Evolutionary conservation across 1,140 invertebrate species (phyloP).

Genomic region (Coenobita brevimanus): DNA sequence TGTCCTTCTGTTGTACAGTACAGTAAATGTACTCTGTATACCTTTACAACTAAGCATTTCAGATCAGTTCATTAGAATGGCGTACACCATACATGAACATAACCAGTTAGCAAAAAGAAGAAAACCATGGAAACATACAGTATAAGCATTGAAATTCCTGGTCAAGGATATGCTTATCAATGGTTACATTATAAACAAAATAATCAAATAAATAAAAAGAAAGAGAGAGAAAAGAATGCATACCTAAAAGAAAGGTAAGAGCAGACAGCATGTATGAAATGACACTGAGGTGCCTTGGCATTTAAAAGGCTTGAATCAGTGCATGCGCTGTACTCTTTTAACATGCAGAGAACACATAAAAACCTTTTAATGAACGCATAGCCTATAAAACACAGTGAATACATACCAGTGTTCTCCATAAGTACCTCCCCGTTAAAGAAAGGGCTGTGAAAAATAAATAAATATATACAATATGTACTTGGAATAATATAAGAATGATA

Average conservation of each 20-base stretch:
- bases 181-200: background rate
- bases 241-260: background rate
- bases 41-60: background rate
- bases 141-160: background rate
- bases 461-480: too few relatives aligned
- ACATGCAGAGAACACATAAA: background rate
- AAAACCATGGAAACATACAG: background rate
- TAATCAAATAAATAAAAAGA: too few relatives aligned
- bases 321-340: background rate
- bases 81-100: background rate
- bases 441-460: too few relatives aligned
- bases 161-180: background rate
- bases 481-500: too few relatives aligned
- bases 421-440: too few relatives aligned
- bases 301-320: background rate
- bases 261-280: constrained; percentile 3
- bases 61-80: background rate
- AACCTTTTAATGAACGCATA: too few relatives aligned
- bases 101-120: background rate
- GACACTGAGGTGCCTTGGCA: constrained; percentile 5
- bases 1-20: background rate
- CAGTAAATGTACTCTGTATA: background rate
- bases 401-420: too few relatives aligned
- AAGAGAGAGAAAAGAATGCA: background rate
- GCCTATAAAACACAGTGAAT: too few relatives aligned